Evolutionary conservation across 1,140 invertebrate genomes (phyloP).

Genomic region (Bombus superbus): DNA sequence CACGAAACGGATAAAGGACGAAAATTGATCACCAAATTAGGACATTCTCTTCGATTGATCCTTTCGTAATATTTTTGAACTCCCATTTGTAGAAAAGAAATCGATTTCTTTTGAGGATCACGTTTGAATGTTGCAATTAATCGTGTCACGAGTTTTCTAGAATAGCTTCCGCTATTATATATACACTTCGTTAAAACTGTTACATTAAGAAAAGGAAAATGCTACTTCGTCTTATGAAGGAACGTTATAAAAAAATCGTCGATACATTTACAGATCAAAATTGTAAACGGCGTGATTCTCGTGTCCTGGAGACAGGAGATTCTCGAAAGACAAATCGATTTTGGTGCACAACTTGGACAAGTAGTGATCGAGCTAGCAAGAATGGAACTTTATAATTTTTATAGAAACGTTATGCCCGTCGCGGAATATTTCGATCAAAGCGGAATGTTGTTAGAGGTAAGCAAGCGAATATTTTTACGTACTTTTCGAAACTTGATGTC

Average conservation of each 20-base stretch:
- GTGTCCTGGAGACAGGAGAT: slow-evolving; percentile 93
- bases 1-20: background rate
- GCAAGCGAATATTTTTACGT: background rate
- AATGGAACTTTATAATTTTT: slow-evolving; percentile 95
- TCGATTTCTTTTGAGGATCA: background rate
- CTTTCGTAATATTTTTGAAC: background rate
- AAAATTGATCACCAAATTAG: background rate
- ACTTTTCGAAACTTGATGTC: background rate
- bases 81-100: background rate
- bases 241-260: background rate
- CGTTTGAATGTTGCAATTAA: background rate
- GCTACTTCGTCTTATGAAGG: background rate
- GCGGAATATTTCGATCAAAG: slow-evolving; percentile 95
- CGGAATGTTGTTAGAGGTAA: slow-evolving; percentile 91
- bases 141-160: background rate
- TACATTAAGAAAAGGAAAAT: background rate
- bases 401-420: slow-evolving; percentile 93
- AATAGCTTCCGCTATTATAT: background rate
- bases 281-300: slow-evolving; percentile 92
- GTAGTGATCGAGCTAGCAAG: slow-evolving; percentile 92
- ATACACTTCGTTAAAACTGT: background rate
- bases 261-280: slow-evolving; percentile 88
- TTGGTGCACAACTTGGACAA: slow-evolving; percentile 93
- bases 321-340: slow-evolving; percentile 93
- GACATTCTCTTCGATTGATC: background rate